phyloP scores from a whole-genome alignment of 1,140 invertebrate species.

The Oscheius sp. region DNA sequence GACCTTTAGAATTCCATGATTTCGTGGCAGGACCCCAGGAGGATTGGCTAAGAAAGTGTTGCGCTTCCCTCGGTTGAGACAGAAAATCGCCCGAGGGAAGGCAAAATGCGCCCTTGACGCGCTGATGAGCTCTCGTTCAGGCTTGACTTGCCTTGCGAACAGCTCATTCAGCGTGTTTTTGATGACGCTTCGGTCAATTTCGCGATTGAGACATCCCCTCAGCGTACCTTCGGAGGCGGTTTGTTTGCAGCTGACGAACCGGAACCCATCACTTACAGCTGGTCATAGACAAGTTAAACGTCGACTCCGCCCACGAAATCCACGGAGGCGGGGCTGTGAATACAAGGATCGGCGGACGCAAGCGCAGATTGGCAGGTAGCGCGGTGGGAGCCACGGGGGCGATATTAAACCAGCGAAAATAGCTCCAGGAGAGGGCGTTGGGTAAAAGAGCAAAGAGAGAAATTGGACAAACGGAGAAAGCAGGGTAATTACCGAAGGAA shows the following conservation, averaged over 20 bases:
- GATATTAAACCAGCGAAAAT: neutral
- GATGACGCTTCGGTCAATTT: no score
- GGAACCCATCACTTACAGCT: conserved; percentile 4
- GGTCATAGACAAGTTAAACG: neutral
- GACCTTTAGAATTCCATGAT: neutral
- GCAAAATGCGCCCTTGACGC: no score
- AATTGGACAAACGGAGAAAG: no score
- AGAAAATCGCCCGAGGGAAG: no score
- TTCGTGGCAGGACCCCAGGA: neutral
- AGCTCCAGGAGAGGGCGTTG: neutral
- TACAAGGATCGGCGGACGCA: neutral
- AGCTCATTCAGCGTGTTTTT: no score
- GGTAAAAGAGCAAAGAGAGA: neutral
- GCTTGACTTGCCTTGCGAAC: no score
- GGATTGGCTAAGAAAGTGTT: neutral
- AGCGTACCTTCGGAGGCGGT: neutral
- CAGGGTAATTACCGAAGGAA: no score
- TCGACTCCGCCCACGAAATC: neutral
- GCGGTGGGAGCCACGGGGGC: neutral
- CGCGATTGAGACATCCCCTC: no score
- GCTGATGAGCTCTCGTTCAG: no score
- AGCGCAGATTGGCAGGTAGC: neutral
- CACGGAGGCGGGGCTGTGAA: neutral
- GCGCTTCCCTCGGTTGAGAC: no score
- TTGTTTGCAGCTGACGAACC: conserved; percentile 3